These are phyloP conservation scores for Macrosiphum euphorbiae DNA, from an alignment of 2,888 invertebrate species.

Conservation along the genomic window DNA sequence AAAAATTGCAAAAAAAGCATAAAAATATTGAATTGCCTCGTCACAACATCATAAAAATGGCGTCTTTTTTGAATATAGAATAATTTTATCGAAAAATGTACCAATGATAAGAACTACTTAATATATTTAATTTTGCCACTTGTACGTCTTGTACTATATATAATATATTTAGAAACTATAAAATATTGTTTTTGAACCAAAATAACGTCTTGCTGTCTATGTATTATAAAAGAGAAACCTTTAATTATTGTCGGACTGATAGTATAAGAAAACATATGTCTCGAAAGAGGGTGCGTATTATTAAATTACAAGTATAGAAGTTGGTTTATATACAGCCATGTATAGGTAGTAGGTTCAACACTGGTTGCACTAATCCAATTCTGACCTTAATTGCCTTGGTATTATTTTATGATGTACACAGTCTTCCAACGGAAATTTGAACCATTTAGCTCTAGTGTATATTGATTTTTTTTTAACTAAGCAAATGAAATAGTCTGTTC, in stretches of 20 bases:
- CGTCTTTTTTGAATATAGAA: background rate
- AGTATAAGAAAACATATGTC: slow-evolving; percentile 33
- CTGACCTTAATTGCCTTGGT: slow-evolving; percentile 59
- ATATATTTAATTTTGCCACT: background rate
- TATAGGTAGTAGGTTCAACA: slow-evolving; percentile 27
- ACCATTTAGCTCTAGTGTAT: slow-evolving; percentile 58
- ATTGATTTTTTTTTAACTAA: slow-evolving; percentile 59
- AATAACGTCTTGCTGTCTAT: background rate
- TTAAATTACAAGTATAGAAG: slow-evolving; percentile 27
- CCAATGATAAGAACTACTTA: background rate
- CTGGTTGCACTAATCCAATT: slow-evolving; percentile 63
- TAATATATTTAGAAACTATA: background rate
- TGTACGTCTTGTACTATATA: background rate
- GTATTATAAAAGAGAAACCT: slow-evolving; percentile 13
- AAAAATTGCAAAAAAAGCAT: background rate
- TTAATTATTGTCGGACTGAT: background rate
- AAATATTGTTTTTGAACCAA: background rate
- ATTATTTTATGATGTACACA: slow-evolving; percentile 59
- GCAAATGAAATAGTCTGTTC: slow-evolving; percentile 36
- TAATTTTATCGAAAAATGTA: background rate
- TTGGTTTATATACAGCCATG: background rate
- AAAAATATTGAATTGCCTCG: background rate
- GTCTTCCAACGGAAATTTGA: slow-evolving; percentile 60
- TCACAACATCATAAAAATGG: background rate
- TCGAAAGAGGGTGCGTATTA: slow-evolving; percentile 18